These are phyloP conservation scores for Labrus mixtus DNA, from an alignment of 2,113 vertebrate species.

Conservation along the genomic window DNA sequence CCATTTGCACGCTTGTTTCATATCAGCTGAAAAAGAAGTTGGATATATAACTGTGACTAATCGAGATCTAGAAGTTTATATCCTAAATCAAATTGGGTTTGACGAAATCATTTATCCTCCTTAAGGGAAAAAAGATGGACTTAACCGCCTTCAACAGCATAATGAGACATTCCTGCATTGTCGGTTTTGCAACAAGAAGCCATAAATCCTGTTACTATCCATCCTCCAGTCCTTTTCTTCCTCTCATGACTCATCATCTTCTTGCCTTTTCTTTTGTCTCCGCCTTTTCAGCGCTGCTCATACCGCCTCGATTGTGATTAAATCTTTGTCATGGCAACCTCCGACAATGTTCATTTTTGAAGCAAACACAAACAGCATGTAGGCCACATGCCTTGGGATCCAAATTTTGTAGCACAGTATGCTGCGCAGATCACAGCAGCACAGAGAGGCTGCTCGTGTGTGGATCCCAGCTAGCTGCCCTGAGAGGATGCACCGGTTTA, in stretches of 20 bases:
- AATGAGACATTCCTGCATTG: not conserved
- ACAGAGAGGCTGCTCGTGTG: not conserved
- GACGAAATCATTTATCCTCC: not conserved
- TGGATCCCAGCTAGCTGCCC: constrained; percentile 26
- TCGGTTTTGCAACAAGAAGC: not conserved
- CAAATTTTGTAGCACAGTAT: constrained; percentile 29
- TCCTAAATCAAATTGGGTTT: not conserved
- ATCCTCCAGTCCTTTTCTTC: not conserved
- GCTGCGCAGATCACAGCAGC: constrained; percentile 39
- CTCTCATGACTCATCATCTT: not conserved
- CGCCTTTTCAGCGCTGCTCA: constrained; percentile 3
- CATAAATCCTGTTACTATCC: not conserved
- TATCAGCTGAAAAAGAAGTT: too few species aligned
- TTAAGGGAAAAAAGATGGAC: not conserved
- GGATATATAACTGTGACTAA: too few species aligned
- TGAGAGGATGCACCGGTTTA: not conserved
- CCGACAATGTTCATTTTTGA: constrained; percentile 17
- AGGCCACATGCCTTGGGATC: constrained; percentile 55
- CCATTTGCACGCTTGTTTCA: too few species aligned
- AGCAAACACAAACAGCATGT: constrained; percentile 54
- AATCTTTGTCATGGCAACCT: constrained; percentile 43
- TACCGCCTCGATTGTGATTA: constrained; percentile 12
- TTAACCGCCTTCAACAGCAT: not conserved
- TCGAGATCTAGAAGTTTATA: not conserved
- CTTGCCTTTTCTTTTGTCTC: not conserved